phyloP scores from a whole-genome alignment of 2,797 vertebrate genomes.

The Mus spretus region DNA sequence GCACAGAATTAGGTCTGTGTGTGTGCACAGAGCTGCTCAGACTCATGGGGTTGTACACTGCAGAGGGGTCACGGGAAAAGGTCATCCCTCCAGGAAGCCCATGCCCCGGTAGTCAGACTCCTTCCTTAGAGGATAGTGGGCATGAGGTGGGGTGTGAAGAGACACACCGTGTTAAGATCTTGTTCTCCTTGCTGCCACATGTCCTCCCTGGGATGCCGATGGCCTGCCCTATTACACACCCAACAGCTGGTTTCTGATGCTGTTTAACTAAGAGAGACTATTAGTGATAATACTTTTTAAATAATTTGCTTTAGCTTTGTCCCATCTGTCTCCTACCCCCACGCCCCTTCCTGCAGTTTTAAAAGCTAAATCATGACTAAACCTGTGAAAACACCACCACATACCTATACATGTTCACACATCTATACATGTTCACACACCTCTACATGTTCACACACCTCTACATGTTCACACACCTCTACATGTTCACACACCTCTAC shows the following conservation, averaged over 20 bases:
- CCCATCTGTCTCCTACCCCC: not conserved
- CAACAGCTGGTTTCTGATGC: not conserved
- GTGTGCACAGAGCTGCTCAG: not conserved
- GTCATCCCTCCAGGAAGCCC: not conserved
- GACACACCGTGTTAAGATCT: conserved; percentile 9
- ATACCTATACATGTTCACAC: not conserved
- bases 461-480: not conserved
- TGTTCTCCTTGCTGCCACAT: not conserved
- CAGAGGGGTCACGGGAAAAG: not conserved
- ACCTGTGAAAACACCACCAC: not conserved
- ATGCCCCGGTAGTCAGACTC: not conserved
- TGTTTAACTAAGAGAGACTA: not conserved
- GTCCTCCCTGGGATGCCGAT: not conserved
- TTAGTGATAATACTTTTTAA: not conserved
- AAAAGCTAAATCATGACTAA: not conserved
- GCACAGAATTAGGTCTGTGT: not conserved
- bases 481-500: not conserved
- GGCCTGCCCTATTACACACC: not conserved
- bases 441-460: not conserved
- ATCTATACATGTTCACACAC: not conserved
- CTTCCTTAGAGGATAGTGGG: not conserved
- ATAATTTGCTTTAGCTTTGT: conserved; percentile 27
- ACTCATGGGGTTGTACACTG: not conserved
- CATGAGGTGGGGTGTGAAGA: not conserved
- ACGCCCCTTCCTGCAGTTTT: not conserved